These are phyloP conservation scores for Callyntrura sp. DNA, from an alignment of 2,888 invertebrate species.

Conservation along the genomic window DNA sequence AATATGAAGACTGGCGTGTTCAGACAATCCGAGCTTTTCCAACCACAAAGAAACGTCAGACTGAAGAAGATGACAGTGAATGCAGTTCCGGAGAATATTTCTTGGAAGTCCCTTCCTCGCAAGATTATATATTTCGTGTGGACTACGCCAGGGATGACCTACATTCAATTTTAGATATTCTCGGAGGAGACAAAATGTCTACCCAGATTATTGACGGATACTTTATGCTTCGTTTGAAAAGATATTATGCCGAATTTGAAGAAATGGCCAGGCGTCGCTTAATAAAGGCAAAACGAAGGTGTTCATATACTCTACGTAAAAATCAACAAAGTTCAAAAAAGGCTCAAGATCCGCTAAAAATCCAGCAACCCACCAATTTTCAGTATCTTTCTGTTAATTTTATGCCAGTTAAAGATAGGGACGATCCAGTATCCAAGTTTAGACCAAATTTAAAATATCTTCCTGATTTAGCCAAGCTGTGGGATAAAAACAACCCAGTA, in stretches of 20 bases:
- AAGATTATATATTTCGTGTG: background rate
- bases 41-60: background rate
- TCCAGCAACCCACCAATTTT: background rate
- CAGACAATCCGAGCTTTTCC: slow-evolving; percentile 27
- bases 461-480: background rate
- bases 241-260: slow-evolving; percentile 19
- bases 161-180: slow-evolving; percentile 31
- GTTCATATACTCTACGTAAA: background rate
- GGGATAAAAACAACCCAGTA: background rate
- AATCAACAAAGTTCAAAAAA: background rate
- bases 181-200: slow-evolving; percentile 15
- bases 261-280: background rate
- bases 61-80: background rate
- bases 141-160: slow-evolving; percentile 12
- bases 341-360: background rate
- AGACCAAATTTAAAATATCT: background rate
- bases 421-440: background rate
- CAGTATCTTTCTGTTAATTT: slow-evolving; percentile 37
- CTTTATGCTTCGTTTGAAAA: slow-evolving; percentile 8
- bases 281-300: background rate
- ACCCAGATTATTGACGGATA: slow-evolving; percentile 25
- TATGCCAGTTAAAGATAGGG: slow-evolving; percentile 33
- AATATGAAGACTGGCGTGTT: slow-evolving; percentile 50
- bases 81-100: background rate
- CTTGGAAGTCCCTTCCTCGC: slow-evolving; percentile 7